Evolutionary conservation across 2,888 invertebrate genomes (phyloP), one percentile per base, ranked within the genome.

Genomic region (Spialia ferax): DNA sequence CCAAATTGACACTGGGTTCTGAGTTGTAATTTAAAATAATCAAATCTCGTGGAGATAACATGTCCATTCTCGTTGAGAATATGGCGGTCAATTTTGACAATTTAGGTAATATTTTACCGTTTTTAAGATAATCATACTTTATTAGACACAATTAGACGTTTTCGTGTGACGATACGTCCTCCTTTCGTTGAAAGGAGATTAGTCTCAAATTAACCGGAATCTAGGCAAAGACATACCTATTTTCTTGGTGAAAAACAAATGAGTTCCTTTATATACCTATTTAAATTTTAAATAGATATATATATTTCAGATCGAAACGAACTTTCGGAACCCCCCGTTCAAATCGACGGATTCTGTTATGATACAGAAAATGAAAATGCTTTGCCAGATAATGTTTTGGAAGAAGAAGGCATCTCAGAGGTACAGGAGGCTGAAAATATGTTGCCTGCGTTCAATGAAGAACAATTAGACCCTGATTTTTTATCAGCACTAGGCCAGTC

Each of bases 401-500:
- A 20, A 4, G 45, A 10, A 20, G 20, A 48, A 10, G n/a, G 8
- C 20, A 20, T 20, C 20, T 20, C 20, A 48, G 45, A 48, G 45
- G 45, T 45, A n/a, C 45, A 48, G 3, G 45, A 48, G 2, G 18
- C 10, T 20, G 20, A 48, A 18, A 10, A 48, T 20, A 42, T 42
- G 3, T n/a, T 3, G 4, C 10, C 0, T n/a, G 6, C 4, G n/a
- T 3, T 18, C 2, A 45, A n/a, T 15, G 42, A 45, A 45, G 42
- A 45, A 18, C 42, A 45, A 45, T 48, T 48, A 48, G 45, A 48
- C 8, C 10, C 45, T 11, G 45, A 48, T 10, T 48, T 48, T 20
- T 48, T 48, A 20, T 48, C 20, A 6, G 20, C 45, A 10, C 20
- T 48, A 20, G 45, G 45, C 3, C 20, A 48, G 20, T 4, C 45